Evolutionary conservation across 2,113 vertebrate species (phyloP), one percentile per base, ranked within the genome.

Genomic region (Sander lucioperca): DNA sequence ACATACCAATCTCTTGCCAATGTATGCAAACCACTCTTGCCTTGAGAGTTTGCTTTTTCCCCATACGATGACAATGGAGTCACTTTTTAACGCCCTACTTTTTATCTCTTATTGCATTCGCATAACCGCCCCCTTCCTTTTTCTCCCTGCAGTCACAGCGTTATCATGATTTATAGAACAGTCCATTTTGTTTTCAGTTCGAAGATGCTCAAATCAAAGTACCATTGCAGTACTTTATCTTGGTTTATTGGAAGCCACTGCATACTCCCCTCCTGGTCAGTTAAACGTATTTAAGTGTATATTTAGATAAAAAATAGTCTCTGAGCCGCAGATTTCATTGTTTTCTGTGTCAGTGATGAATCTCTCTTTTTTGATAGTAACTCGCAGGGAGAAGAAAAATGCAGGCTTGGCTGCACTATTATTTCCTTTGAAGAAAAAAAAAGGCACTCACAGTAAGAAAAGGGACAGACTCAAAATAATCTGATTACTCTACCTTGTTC

Each of bases 81-180:
- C 90, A 91, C 91, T 96, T 93, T 90, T 89, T 87, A 86, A 88
- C 13, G 77, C 14, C 90, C 91, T 80, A 92, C 89, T 93, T 94
- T 91, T 87, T 88, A 90, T 93, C 86, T 93, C 39, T 90, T 92
- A 91, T 90, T 92, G 84, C 87, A 83, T 92, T 87, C 80, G 6
- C 61, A 80, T 80, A 80, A 84, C 87, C 73, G 23, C 83, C 85
- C 86, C 83, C 86, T 74, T 73, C 67, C 76, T 77, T 81, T 86
- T 62, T 63, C 79, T 84, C 88, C 89, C 87, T 83, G 77, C 89
- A 94, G 93, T 89, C 91, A 84, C 66, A 72, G 71, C 51, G 77
- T 92, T 92, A 92, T 92, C 80, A 88, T 93, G 93, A 94, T 94
- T 93, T 94, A 94, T 94, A 86, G 94, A 90, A 89, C 87, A 93